These are phyloP conservation scores for Acromyrmex charruanus DNA, from an alignment of 1,140 invertebrate genomes.

Conservation along the genomic window DNA sequence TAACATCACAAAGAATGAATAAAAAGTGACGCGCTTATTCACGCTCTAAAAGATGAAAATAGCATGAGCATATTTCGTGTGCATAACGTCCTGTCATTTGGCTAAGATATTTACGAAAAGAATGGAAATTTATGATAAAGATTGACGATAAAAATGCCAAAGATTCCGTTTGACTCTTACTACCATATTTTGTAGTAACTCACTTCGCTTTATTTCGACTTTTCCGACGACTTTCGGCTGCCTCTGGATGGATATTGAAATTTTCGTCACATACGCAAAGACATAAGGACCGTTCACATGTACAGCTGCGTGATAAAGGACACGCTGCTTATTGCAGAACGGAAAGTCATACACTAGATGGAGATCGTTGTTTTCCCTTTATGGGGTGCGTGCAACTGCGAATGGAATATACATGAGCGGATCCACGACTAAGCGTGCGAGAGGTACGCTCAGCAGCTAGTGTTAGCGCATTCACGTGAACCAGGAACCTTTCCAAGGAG, in stretches of 20 bases:
- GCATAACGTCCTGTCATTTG: neutral
- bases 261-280: slow-evolving; percentile 73
- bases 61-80: neutral
- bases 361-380: slow-evolving; percentile 78
- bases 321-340: slow-evolving; percentile 74
- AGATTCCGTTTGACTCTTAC: slow-evolving; percentile 19
- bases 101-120: neutral
- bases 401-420: slow-evolving; percentile 83
- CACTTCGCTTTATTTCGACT: slow-evolving; percentile 42
- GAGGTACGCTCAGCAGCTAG: slow-evolving; percentile 52
- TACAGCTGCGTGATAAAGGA: slow-evolving; percentile 60
- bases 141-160: slow-evolving; percentile 39
- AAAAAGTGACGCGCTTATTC: neutral
- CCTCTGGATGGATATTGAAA: slow-evolving; percentile 79
- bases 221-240: slow-evolving; percentile 9
- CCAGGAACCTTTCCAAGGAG: slow-evolving; percentile 68
- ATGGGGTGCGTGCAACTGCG: slow-evolving; percentile 77
- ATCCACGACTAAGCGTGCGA: slow-evolving; percentile 50
- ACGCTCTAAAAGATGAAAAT: neutral
- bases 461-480: slow-evolving; percentile 62
- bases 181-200: neutral
- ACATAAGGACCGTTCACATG: slow-evolving; percentile 29
- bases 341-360: slow-evolving; percentile 68
- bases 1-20: neutral
- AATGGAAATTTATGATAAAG: slow-evolving; percentile 22